Conservation (phyloP, 92 coral and sea anemone species). For the Epizoanthus illoricatus region DNA sequence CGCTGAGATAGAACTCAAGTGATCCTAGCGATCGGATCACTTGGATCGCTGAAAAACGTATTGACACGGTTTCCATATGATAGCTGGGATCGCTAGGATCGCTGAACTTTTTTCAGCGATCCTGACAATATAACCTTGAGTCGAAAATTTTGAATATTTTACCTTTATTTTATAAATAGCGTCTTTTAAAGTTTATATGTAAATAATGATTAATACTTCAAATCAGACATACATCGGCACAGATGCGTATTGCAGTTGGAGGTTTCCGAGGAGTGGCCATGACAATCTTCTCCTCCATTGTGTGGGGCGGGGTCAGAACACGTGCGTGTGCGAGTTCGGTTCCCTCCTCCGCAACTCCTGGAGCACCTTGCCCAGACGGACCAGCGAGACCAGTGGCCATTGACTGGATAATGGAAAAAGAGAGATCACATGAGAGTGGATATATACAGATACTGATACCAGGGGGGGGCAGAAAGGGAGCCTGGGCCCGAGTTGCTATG, state of each 20-base stretch:
- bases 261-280: not conserved
- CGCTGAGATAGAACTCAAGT: no score
- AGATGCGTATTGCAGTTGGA: not conserved
- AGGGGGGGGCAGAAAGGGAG: no score
- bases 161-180: no score
- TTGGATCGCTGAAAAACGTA: no score
- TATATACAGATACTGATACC: not conserved
- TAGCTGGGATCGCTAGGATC: no score
- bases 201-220: not conserved
- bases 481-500: not conserved
- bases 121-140: no score
- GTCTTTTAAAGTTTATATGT: not conserved
- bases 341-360: not conserved
- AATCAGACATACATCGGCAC: constrained; percentile 5
- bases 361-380: not conserved
- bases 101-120: no score
- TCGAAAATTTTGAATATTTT: no score
- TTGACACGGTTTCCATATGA: no score
- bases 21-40: no score
- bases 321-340: not conserved
- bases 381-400: constrained; percentile 15
- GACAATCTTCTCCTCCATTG: constrained; percentile 1
- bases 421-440: not conserved
- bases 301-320: not conserved
- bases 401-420: not conserved